Evolutionary conservation across 2,888 invertebrate genomes (phyloP).

Genomic region (Phania funesta): DNA sequence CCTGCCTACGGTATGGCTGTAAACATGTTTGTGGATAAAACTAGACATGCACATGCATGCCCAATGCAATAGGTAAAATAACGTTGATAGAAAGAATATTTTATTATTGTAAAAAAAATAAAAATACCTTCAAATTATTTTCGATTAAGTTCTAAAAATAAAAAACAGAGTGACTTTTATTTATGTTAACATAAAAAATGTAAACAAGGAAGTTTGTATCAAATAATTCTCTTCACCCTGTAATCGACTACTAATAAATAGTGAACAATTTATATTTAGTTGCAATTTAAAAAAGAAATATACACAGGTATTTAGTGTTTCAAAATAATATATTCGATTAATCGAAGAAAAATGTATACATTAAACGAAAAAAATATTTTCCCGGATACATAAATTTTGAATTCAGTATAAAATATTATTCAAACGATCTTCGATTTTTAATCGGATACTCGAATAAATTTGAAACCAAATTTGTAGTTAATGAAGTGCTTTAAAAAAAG

Average conservation of each 20-base stretch:
- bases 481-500: too few species aligned
- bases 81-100: conserved; percentile 1
- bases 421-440: too few species aligned
- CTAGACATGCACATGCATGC: conserved; percentile 26
- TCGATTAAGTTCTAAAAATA: neutral
- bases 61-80: neutral
- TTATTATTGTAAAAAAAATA: neutral
- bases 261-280: conserved; percentile 8
- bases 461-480: too few species aligned
- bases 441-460: too few species aligned
- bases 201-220: neutral
- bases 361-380: too few species aligned
- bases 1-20: neutral
- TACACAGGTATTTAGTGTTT: neutral
- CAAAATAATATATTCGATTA: too few species aligned
- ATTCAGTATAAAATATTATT: too few species aligned
- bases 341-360: too few species aligned
- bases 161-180: neutral
- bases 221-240: neutral
- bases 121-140: neutral
- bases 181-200: neutral
- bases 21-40: conserved; percentile 6
- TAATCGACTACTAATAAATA: neutral
- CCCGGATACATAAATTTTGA: too few species aligned
- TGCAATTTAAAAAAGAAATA: neutral